Conservation (phyloP, 2,113 vertebrate genomes). For the Murina feae region DNA sequence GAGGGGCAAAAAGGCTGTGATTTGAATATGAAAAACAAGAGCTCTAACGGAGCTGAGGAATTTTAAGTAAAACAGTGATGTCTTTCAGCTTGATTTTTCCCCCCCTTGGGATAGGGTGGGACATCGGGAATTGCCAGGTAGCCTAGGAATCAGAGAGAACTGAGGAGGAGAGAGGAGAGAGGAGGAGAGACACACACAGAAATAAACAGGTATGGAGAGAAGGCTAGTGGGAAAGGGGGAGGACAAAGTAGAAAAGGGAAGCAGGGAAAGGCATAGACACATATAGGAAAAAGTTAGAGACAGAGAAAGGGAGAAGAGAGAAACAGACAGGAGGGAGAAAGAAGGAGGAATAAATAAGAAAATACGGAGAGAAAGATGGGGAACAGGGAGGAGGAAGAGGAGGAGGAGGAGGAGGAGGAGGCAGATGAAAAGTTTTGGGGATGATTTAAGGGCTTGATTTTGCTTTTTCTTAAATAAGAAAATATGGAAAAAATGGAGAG, state of each 20-base stretch:
- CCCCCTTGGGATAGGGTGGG: background rate
- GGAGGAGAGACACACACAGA: background rate
- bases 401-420: too few relatives aligned
- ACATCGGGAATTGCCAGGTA: background rate
- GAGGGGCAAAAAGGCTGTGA: accelerated
- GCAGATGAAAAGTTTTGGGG: too few relatives aligned
- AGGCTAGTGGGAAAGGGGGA: background rate
- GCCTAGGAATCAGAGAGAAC: background rate
- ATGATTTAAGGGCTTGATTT: background rate
- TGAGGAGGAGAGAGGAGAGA: background rate
- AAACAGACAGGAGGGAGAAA: accelerated
- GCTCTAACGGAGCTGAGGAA: background rate
- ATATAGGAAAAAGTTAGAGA: accelerated
- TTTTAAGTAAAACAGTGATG: background rate
- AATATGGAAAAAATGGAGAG: background rate
- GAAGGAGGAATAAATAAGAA: background rate
- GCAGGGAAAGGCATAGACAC: background rate
- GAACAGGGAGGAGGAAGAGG: too few relatives aligned
- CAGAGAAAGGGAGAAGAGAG: background rate
- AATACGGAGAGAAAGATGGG: background rate
- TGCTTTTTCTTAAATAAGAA: background rate
- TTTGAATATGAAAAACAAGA: accelerated
- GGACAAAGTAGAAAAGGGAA: background rate
- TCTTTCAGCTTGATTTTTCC: background rate
- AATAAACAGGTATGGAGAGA: background rate